Evolutionary conservation across 2,113 vertebrate genomes (phyloP).

Genomic region (Machaerirhynchus nigripectus): DNA sequence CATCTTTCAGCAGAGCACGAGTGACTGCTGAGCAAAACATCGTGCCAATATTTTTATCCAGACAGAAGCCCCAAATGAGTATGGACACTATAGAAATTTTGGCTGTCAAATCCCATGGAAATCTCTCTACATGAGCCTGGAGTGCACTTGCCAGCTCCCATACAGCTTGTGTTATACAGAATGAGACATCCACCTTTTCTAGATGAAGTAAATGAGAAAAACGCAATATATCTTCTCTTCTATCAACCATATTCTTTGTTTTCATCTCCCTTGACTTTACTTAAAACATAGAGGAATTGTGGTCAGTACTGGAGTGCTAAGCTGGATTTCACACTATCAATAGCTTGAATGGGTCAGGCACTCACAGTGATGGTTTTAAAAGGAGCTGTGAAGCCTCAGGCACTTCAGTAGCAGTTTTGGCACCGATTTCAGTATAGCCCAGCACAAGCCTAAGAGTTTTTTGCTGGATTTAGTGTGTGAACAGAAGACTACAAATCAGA

Average conservation of each 20-base stretch:
- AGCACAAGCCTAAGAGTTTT: not conserved
- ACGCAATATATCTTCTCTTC: not conserved
- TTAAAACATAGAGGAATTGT: not conserved
- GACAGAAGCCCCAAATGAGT: not conserved
- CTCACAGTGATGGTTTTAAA: not conserved
- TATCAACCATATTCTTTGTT: not conserved
- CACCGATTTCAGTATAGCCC: not conserved
- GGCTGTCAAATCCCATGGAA: not conserved
- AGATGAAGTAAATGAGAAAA: not conserved
- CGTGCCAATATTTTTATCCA: accelerated
- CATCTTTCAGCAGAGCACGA: not conserved
- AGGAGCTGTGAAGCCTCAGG: not conserved
- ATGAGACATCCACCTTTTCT: not conserved
- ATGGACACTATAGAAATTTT: not conserved
- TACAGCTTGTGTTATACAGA: not conserved
- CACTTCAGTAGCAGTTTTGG: not conserved
- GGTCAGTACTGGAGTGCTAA: not conserved
- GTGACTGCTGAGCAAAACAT: not conserved
- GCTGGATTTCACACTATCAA: not conserved
- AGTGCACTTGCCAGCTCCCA: not conserved
- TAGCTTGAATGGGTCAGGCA: not conserved
- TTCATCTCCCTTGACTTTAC: not conserved
- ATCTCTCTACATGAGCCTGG: not conserved
- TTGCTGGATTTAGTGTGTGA: not conserved
- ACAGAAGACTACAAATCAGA: not conserved